phyloP scores from a whole-genome alignment of 37 sponge, comb jelly and placozoan species.

The Diacarnus erythraeanus region DNA sequence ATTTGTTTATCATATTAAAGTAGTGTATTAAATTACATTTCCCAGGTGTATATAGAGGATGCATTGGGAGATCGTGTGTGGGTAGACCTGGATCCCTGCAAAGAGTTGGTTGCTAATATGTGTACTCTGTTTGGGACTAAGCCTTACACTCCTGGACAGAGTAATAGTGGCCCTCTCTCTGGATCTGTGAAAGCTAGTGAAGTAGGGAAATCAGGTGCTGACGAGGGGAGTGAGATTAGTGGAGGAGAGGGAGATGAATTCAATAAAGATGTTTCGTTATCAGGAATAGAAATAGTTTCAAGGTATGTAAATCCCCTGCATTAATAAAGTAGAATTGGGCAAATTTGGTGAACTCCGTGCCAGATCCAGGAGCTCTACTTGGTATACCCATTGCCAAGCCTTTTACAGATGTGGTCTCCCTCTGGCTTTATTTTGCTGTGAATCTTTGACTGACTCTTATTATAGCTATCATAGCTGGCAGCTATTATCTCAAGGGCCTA shows the following conservation, averaged over 20 bases:
- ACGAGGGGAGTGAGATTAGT: conserved; percentile 4
- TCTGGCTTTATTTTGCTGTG: too few species aligned
- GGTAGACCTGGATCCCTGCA: conserved; percentile 79
- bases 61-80: conserved; percentile 80
- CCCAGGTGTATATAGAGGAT: conserved; percentile 85
- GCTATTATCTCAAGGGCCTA: too few species aligned
- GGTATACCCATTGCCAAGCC: too few species aligned
- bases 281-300: conserved; percentile 24
- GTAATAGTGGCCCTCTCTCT: background rate
- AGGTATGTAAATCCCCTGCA: conserved; percentile 2
- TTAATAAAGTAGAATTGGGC: too few species aligned
- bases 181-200: background rate
- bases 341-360: too few species aligned
- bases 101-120: conserved; percentile 80
- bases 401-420: too few species aligned
- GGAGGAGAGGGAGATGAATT: conserved; percentile 3
- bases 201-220: background rate
- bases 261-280: background rate
- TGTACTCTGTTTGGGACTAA: conserved; percentile 70
- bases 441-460: too few species aligned
- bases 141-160: background rate
- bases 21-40: too few species aligned
- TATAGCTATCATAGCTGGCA: too few species aligned
- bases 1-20: too few species aligned
- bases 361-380: too few species aligned